Conservation (phyloP, 2,888 invertebrate species). For the Archips xylosteana region DNA sequence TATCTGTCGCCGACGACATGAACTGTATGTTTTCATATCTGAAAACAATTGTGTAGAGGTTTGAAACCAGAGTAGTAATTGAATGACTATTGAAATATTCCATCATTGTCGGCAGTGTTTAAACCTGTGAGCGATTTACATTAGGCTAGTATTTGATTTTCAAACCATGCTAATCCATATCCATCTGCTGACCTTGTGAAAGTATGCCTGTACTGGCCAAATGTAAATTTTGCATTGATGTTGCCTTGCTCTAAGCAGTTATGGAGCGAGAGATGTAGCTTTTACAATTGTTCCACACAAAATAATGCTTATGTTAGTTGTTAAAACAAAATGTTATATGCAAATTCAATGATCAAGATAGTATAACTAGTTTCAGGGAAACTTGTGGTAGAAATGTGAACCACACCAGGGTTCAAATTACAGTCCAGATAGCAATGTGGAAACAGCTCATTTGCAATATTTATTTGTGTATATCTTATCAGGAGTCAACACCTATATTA, state of each 20-base stretch:
- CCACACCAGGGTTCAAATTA: neutral
- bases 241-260: constrained; percentile 32
- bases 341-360: constrained; percentile 12
- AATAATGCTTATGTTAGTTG: constrained; percentile 26
- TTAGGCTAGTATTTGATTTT: constrained; percentile 2
- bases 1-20: constrained; percentile 61
- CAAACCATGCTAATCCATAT: neutral
- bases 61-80: constrained; percentile 38
- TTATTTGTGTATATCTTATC: constrained; percentile 3
- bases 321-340: constrained; percentile 17
- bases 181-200: neutral
- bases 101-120: constrained; percentile 21
- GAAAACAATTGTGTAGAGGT: constrained; percentile 71
- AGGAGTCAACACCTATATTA: constrained; percentile 15
- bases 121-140: constrained; percentile 5
- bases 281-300: constrained; percentile 27
- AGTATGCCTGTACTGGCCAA: constrained; percentile 8
- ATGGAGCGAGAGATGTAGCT: constrained; percentile 32
- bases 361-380: neutral
- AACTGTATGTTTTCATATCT: constrained; percentile 78
- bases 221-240: constrained; percentile 28
- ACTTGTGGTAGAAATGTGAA: neutral
- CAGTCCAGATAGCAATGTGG: neutral
- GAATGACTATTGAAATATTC: constrained; percentile 36
- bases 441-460: constrained; percentile 1